Percentiles rank a stretch among this genome's conserved stretches.
phyloP scores from a whole-genome alignment of 2,113 vertebrate genomes.

The Xiphophorus couchianus region DNA sequence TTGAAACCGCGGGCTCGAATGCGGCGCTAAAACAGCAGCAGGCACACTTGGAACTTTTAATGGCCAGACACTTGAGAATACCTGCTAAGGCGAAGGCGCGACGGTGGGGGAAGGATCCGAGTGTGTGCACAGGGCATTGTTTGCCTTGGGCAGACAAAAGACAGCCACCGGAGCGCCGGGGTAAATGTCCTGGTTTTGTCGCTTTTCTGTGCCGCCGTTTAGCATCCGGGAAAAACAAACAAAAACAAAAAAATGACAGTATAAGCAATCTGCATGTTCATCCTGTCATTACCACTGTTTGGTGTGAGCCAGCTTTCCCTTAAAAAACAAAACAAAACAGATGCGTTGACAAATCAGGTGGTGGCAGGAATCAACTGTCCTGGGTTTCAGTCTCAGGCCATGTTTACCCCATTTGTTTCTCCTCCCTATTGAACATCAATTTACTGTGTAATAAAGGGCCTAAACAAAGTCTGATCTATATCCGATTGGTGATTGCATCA shows the following conservation, averaged over 20 bases:
- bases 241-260: not conserved
- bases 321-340: constrained; percentile 35
- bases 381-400: too few species aligned
- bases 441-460: too few species aligned
- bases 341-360: too few species aligned
- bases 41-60: constrained; percentile 16
- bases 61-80: constrained; percentile 17
- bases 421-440: too few species aligned
- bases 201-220: constrained; percentile 52
- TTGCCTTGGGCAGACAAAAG: constrained; percentile 55
- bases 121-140: constrained; percentile 45
- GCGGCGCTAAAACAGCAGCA: constrained; percentile 19
- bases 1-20: constrained; percentile 21
- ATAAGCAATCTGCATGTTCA: constrained; percentile 31
- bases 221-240: constrained; percentile 37
- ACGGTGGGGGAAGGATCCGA: not conserved
- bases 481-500: too few species aligned
- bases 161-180: constrained; percentile 47
- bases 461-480: too few species aligned
- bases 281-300: constrained; percentile 37
- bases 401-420: too few species aligned
- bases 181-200: constrained; percentile 62
- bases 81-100: constrained; percentile 7
- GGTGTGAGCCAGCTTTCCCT: constrained; percentile 39
- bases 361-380: too few species aligned